Evolutionary conservation across 2,797 vertebrate genomes (phyloP), one percentile per base, ranked within the genome.

Genomic region (Phalanger gymnotis): DNA sequence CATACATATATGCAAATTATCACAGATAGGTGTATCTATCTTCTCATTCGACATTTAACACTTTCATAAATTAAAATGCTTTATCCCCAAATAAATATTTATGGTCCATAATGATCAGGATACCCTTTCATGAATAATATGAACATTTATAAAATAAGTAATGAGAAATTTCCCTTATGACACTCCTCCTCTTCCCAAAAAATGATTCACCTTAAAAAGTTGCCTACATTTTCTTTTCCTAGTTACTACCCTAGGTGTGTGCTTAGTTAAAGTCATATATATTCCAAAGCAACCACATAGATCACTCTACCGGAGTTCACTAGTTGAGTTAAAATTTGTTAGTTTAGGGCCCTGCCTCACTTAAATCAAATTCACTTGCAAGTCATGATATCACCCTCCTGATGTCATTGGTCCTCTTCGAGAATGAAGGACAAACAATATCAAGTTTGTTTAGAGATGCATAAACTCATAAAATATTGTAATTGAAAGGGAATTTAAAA

Each of bases 101-200:
- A 81, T 81, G 22, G 7, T 25, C 7, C 6, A 81, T 27, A 66
- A n/a, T 81, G 19, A 81, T 6, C 7, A 10, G 28, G 10, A 81
- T 47, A 40, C 0, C n/a, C 2, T 81, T 81, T 81, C 19, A 10
- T 81, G 6, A 47, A 19, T n/a, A 73, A 73, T 47, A 22, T 81
- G 34, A 73, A 40, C n/a, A 81, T 81, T 81, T 47, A 81, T 61
- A 14, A 61, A 61, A 14, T 81, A 47, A 81, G 2, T 19, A 22
- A 81, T 47, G 5, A 81, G 25, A 47, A 40, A 2, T 25, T 81
- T 25, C 6, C n/a, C 19, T 81, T 6, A 40, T 40, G 40, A 81
- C 0, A 81, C 34, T 16, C n/a, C 2, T 2, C 16, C 14, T 16
- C n/a, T n/a, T n/a, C 2, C 6, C n/a, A 2, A 0, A 5, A 0